Evolutionary conservation across 1,140 invertebrate species (phyloP).

Genomic region (Leptonema lineaticorne): DNA sequence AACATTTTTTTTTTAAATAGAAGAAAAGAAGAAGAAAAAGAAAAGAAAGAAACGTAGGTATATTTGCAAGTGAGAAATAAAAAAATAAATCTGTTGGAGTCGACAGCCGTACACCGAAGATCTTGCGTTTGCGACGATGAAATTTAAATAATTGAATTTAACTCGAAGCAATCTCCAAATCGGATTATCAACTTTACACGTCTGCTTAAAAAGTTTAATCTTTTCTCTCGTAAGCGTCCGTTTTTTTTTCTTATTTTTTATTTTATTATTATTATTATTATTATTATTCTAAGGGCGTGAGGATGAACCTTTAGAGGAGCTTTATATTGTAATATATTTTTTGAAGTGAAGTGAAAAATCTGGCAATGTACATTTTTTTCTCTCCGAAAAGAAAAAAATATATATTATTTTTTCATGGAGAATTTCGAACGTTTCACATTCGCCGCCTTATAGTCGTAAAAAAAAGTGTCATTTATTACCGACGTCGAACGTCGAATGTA

Average conservation of each 20-base stretch:
- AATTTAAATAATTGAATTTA: constrained; percentile 22
- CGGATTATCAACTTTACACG: constrained; percentile 21
- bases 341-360: neutral
- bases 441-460: no score
- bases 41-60: no score
- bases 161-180: constrained; percentile 20
- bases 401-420: neutral
- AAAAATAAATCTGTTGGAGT: neutral
- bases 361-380: neutral
- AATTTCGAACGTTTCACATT: no score
- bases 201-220: constrained; percentile 19
- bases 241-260: neutral
- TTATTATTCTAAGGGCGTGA: no score
- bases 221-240: neutral
- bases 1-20: neutral
- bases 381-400: neutral
- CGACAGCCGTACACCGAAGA: neutral
- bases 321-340: constrained; percentile 5
- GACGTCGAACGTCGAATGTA: no score
- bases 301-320: neutral
- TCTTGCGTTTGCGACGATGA: constrained; percentile 8
- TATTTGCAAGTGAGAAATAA: no score
- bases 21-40: no score
- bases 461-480: no score
- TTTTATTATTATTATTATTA: no score